These are phyloP conservation scores for Eueides isabella DNA, from an alignment of 1,140 invertebrate genomes.

Conservation along the genomic window DNA sequence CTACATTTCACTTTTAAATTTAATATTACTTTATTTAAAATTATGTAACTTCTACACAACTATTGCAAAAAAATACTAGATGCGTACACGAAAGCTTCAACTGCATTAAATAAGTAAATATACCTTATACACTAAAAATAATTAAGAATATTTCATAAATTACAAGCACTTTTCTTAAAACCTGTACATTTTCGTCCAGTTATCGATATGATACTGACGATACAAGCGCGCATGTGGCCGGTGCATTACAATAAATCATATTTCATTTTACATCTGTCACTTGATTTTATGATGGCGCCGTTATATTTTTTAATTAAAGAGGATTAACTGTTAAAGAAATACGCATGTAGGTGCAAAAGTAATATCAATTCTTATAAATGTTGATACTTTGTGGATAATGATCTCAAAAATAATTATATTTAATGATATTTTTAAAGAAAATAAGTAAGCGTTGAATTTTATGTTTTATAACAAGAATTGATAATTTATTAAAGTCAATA, in stretches of 20 bases:
- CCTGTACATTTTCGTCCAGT: conserved; percentile 18
- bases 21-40: no score
- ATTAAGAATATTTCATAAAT: no score
- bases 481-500: background rate
- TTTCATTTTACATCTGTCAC: conserved; percentile 36
- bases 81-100: no score
- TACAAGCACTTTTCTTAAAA: conserved; percentile 12
- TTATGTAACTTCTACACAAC: no score
- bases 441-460: background rate
- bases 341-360: conserved; percentile 14
- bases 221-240: conserved; percentile 19
- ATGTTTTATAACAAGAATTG: background rate
- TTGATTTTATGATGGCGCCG: conserved; percentile 23
- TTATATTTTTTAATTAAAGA: conserved; percentile 22
- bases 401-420: background rate
- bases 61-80: no score
- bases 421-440: background rate
- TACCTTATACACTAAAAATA: no score
- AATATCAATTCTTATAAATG: background rate
- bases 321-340: conserved; percentile 12
- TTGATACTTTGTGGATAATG: background rate
- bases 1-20: no score
- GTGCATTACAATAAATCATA: conserved; percentile 34
- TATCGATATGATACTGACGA: conserved; percentile 29
- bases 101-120: no score